phyloP scores from a whole-genome alignment of 2,113 vertebrate species.

The Daubentonia madagascariensis region DNA sequence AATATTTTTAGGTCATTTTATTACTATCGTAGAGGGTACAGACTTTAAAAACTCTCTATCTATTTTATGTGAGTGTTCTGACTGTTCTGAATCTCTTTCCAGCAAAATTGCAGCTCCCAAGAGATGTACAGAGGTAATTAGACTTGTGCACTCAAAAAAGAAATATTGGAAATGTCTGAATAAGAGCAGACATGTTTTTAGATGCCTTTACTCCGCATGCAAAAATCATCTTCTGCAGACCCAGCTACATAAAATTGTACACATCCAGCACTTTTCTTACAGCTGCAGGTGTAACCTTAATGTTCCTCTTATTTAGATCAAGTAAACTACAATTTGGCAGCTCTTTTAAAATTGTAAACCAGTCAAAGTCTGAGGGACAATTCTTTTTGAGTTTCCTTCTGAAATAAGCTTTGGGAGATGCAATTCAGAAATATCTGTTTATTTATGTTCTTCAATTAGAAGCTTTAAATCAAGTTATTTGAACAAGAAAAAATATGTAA shows the following conservation, averaged over 20 bases:
- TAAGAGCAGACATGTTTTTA: slow-evolving; percentile 61
- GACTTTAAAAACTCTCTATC: slow-evolving; percentile 66
- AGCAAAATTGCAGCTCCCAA: slow-evolving; percentile 66
- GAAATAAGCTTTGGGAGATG: slow-evolving; percentile 33
- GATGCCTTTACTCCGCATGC: slow-evolving; percentile 54
- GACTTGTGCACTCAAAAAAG: slow-evolving; percentile 64
- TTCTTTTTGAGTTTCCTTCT: slow-evolving; percentile 13
- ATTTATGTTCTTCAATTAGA: slow-evolving; percentile 48
- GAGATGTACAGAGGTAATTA: slow-evolving; percentile 70
- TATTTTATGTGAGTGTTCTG: slow-evolving; percentile 63
- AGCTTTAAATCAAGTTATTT: slow-evolving; percentile 49
- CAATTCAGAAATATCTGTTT: slow-evolving; percentile 37
- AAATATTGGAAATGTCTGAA: slow-evolving; percentile 67
- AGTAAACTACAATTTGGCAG: slow-evolving; percentile 50
- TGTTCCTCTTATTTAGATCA: slow-evolving; percentile 43
- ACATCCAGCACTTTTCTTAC: slow-evolving; percentile 55
- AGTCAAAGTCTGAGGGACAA: slow-evolving; percentile 24
- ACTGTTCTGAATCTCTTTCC: slow-evolving; percentile 65
- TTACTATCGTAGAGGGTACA: slow-evolving; percentile 22
- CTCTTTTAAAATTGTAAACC: slow-evolving; percentile 39
- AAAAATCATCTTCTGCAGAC: slow-evolving; percentile 57
- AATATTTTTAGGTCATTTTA: slow-evolving; percentile 67
- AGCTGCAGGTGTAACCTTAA: slow-evolving; percentile 64
- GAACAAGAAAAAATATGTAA: slow-evolving; percentile 39
- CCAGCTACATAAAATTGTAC: slow-evolving; percentile 56